Percentiles rank a stretch among this genome's conserved stretches.
These are phyloP conservation scores for Haliclystus octoradiatus DNA, from an alignment of 30 jellyfish, hydroid and myxozoan genomes.

Conservation along the genomic window DNA sequence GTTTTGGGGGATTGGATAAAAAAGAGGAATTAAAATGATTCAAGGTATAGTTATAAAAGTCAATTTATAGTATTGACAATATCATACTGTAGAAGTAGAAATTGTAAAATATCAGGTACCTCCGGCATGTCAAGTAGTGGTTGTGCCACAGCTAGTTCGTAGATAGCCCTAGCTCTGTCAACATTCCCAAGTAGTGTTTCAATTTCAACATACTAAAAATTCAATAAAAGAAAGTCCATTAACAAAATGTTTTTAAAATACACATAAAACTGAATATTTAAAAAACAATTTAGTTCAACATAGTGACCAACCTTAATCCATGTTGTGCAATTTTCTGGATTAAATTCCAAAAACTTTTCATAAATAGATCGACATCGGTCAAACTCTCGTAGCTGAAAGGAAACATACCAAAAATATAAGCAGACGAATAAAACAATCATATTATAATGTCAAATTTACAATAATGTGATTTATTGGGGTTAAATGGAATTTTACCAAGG, in stretches of 20 bases:
- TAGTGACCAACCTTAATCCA: slow-evolving; percentile 73
- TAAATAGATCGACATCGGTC: slow-evolving; percentile 89
- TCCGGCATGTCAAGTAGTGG: slow-evolving; percentile 95
- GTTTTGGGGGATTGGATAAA: too few species aligned
- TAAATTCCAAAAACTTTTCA: slow-evolving; percentile 86
- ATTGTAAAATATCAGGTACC: slow-evolving; percentile 21
- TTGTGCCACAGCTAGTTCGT: slow-evolving; percentile 82
- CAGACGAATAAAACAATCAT: too few species aligned
- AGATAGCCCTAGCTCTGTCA: slow-evolving; percentile 73
- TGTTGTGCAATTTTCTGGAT: slow-evolving; percentile 91
- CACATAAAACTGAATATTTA: too few species aligned
- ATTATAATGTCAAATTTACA: too few species aligned
- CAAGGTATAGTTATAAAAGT: too few species aligned
- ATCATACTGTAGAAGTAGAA: background rate
- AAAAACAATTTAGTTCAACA: too few species aligned
- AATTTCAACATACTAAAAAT: slow-evolving; percentile 75
- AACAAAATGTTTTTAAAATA: too few species aligned
- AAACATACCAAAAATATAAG: background rate
- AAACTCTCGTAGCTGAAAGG: slow-evolving; percentile 80
- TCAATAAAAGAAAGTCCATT: background rate
- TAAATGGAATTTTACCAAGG: too few species aligned
- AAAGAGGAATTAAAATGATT: too few species aligned
- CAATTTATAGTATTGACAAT: background rate
- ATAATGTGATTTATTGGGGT: too few species aligned
- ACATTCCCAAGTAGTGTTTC: slow-evolving; percentile 83